Conservation (phyloP, 2,888 invertebrate genomes). For the Dynastes grantii region DNA sequence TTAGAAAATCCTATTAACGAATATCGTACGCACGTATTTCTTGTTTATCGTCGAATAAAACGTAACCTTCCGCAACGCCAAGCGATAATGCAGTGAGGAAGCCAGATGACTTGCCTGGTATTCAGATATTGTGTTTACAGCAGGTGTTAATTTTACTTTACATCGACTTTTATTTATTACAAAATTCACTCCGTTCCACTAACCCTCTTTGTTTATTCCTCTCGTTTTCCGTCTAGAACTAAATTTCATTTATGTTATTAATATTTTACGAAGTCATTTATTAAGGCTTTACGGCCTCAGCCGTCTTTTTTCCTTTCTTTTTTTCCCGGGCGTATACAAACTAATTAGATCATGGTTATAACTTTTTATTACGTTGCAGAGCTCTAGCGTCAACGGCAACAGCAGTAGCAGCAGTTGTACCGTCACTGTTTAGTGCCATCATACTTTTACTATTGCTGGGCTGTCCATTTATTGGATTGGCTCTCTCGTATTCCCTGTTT, state of each 20-base stretch:
- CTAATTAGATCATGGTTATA: constrained; percentile 45
- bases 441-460: constrained; percentile 27
- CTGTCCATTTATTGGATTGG: constrained; percentile 31
- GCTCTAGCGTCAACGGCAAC: constrained; percentile 9
- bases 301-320: neutral
- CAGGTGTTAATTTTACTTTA: constrained; percentile 44
- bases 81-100: neutral
- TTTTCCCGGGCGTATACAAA: constrained; percentile 35
- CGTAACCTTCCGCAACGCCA: neutral
- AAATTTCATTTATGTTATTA: constrained; percentile 42
- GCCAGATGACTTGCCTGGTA: neutral
- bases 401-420: constrained; percentile 8
- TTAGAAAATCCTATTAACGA: neutral
- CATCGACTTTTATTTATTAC: constrained; percentile 31
- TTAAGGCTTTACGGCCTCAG: constrained; percentile 15
- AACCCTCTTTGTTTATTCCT: neutral
- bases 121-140: constrained; percentile 26
- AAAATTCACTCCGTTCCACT: neutral
- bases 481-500: constrained; percentile 1
- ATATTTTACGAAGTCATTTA: constrained; percentile 43
- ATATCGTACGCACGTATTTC: neutral
- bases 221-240: constrained; percentile 4
- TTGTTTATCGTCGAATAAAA: constrained; percentile 19
- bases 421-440: constrained; percentile 16
- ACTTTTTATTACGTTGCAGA: constrained; percentile 36